Percentiles rank a stretch among this genome's conserved stretches.
Conservation (phyloP, 2,888 invertebrate genomes). For the Agonopterix subpropinquella region DNA sequence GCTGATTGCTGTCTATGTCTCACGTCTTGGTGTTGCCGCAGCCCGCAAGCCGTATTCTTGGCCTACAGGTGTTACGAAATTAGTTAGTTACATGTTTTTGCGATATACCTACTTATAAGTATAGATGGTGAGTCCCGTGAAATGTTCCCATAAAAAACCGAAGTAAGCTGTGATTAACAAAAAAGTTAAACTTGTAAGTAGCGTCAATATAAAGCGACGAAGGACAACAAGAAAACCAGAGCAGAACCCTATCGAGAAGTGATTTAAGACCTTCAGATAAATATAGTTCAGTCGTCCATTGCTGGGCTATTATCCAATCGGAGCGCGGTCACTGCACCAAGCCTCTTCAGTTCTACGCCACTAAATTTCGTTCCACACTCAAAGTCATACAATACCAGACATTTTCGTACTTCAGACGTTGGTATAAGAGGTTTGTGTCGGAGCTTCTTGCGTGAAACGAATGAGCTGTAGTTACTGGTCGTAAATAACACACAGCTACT, state of each 20-base stretch:
- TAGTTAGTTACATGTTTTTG: neutral
- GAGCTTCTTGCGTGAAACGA: too few relatives aligned
- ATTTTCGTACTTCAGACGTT: too few relatives aligned
- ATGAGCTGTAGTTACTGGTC: slow-evolving; percentile 23
- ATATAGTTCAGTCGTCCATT: slow-evolving; percentile 30
- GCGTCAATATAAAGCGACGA: slow-evolving; percentile 3
- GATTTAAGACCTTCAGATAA: slow-evolving; percentile 27
- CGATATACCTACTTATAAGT: neutral
- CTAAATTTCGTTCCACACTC: slow-evolving; percentile 8
- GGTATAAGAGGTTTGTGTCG: too few relatives aligned
- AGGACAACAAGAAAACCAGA: slow-evolving; percentile 6
- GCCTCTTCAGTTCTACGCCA: slow-evolving; percentile 16
- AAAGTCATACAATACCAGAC: too few relatives aligned
- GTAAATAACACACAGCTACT: slow-evolving; percentile 34
- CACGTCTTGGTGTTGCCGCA: neutral
- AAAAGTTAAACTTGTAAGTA: neutral
- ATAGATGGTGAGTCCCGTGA: neutral
- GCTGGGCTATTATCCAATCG: slow-evolving; percentile 51
- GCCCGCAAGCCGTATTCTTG: too few relatives aligned
- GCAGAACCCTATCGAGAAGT: slow-evolving; percentile 4
- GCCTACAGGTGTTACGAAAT: too few relatives aligned
- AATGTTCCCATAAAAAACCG: neutral
- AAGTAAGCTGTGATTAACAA: neutral
- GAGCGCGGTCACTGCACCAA: slow-evolving; percentile 45
- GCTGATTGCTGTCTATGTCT: neutral